Evolutionary conservation across 1,140 invertebrate species (phyloP).

Genomic region (Cydia amplana): DNA sequence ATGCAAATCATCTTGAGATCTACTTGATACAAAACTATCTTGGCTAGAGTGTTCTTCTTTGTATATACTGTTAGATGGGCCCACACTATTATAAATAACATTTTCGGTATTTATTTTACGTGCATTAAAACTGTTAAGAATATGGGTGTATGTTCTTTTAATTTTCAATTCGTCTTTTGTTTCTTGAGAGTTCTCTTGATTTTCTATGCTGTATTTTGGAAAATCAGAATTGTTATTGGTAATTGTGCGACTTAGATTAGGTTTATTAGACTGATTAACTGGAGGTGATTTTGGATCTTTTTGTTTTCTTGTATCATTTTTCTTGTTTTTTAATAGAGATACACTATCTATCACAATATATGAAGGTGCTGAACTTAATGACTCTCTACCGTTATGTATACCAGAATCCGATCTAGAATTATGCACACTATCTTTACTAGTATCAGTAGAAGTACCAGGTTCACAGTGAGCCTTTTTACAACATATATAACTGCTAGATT

Average conservation of each 20-base stretch:
- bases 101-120: neutral
- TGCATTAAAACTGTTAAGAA: neutral
- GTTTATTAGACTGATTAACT: neutral
- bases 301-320: neutral
- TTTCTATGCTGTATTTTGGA: neutral
- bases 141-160: neutral
- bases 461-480: neutral
- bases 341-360: neutral
- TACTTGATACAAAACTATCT: neutral
- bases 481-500: neutral
- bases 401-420: neutral
- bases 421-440: neutral
- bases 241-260: neutral
- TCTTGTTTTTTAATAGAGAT: neutral
- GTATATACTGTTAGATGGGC: neutral
- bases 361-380: neutral
- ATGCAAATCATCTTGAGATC: neutral
- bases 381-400: neutral
- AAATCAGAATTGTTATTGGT: neutral
- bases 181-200: neutral
- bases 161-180: neutral
- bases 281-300: neutral
- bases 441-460: neutral
- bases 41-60: neutral
- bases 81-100: neutral